Base-by-base conservation (phyloP, 2,113 vertebrate genomes). In the Raja brachyura region DNA sequence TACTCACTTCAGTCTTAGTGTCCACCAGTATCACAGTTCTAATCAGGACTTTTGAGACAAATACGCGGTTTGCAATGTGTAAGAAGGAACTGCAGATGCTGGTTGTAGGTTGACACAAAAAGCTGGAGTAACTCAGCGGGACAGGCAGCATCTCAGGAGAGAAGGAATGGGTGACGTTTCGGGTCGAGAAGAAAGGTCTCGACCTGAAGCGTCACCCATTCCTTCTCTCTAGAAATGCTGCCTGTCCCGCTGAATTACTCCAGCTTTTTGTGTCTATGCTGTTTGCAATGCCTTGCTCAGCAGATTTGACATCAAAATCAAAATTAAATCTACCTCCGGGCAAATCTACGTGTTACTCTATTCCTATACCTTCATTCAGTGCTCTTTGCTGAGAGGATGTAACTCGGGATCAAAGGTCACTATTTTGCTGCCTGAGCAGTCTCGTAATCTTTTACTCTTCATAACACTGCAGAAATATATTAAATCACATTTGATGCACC, bases 401-500 rank as follows among this genome's bases (percentile, higher is more conserved):
- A 97, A 96, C 96, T 95, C 76, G 90, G 95, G 97, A 97, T 96
- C 97, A 98, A 95, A 97, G 97, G 97, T 98, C 96, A 93, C 94
- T 94, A 95, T 96, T 96, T 96, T 95, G 95, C 95, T 95, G 96
- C 95, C 95, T 94, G 95, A 95, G 95, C 95, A 96, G 95, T 94
- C 94, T 94, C 95, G 97, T 97, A 97, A 98, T 98, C 97, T 97
- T 96, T 97, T 96, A 95, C 95, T 97, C 95, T 96, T 97, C 95
- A 95, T 95, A 96, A 96, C 96, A 94, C 94, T 95, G 96, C 96
- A 95, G 95, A 96, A 96, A 97, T 96, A 97, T 97, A 98, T 98
- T 98, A 98, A 99, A 99, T 99, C 98, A 98, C 97, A 96, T 96
- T 97, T 97, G 97, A 98, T 97, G 95, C 97, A 98, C 98, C 98